Evolutionary conservation across 2,797 vertebrate species (phyloP), one percentile per base, ranked within the genome.

Genomic region (Poeciliopsis presidionis): DNA sequence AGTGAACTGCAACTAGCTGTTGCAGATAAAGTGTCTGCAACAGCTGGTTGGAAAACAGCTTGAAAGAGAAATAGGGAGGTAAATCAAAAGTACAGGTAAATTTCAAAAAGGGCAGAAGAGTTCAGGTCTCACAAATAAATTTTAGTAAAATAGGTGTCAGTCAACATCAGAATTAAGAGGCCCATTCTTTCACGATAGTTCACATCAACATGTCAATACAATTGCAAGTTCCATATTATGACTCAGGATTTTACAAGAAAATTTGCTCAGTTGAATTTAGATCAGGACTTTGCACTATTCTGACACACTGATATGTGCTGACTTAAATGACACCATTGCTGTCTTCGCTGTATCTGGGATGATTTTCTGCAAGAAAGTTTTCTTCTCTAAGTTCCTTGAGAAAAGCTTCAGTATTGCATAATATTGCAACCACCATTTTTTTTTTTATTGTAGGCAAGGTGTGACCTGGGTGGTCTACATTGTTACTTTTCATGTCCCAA

Each of bases 21-120:
- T 43, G 41, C 41, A 43, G 14, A 46, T 72, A 47, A 73, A 75
- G 61, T 75, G 61, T 78, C 65, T 39, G 14, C 41, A 69, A 33
- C 55, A 79, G 43, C 47, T 75, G 16, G 45, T 25, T 73, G 39
- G 63, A 57, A 57, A 0, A 18, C 13, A 45, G 33, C 14, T 57
- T 72, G 71, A 51, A 72, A 1, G 7, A 30, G 63, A 61, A 73
- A 65, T 33, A 22, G 41, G 30, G 30, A 7, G 45, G 33, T 1
- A 8, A 76, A 65, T 61, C 0, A 36, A 46, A 51, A 14, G 55
- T 18, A 25, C 47, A 28, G 1, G 45, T 47, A 69, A 22, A 18
- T 8, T 61, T 83, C 59, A 7, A 0, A 78, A 61, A 57, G 7
- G 0, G 13, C 2, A 67, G 33, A n/a, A 13, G 1, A 9, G 39